Base-by-base conservation (phyloP, 2,888 invertebrate species). In the Carcina quercana region DNA sequence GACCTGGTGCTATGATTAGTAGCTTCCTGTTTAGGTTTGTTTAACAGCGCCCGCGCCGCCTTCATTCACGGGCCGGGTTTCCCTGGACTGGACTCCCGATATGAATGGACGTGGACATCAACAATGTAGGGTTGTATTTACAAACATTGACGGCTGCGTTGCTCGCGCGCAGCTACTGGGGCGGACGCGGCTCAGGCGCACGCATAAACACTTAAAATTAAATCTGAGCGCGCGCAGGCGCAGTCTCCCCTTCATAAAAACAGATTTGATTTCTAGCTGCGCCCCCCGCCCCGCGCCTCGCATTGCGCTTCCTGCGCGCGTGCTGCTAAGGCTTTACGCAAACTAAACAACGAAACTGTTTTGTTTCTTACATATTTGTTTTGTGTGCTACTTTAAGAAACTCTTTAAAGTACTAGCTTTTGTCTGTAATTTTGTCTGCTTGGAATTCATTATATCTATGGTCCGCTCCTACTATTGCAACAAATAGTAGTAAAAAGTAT, bases 101-200 rank as follows among this genome's bases (percentile, higher is more conserved):
- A 68, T 69, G 68, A 71, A 70, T 70, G 72, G 64, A 62, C 64
- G 63, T 44, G 47, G 55, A 59, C 56, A 54, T 65, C 65, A 65
- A 68, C 68, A 66, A 47, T 52, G 57, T 54, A 52, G 53, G 48
- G 47, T 62, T 66, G n/a, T 80, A 76, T 82, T 82, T 80, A 82
- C 80, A 75, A 82, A 82, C 80, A 80, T 58, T 52, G 56, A 24
- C 14, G 59, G 65, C 67, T 66, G 59, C 53, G 57, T 42, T 59
- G 42, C 28, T 22, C 32, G 40, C 38, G 24, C 28, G 13, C 15
- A 13, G 49, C 53, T 60, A 59, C 66, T 56, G 57, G n/a, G 66
- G 57, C 17, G n/a, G 53, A 51, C 61, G 66, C 60, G 63, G 56
- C 60, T 50, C 50, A 46, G 63, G 56, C 60, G 50, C 50, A 46